Base-by-base conservation (phyloP, 2,797 vertebrate genomes). In the Galaxias olidus region DNA sequence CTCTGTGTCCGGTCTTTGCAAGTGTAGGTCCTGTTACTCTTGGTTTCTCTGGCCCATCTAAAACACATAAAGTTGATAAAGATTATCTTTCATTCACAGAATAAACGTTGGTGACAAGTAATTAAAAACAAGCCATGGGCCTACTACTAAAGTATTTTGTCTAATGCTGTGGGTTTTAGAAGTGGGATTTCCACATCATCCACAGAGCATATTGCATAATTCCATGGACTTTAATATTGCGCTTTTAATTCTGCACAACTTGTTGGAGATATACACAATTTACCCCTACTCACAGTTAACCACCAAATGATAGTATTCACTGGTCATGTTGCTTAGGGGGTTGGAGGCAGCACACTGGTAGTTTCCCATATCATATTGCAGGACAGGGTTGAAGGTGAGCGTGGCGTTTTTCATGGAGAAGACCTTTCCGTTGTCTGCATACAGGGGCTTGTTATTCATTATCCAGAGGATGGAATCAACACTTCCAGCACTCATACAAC, bases 31-130 rank as follows among this genome's bases (percentile, higher is more conserved):
- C 84, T 0, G 0, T 71, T 3, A 86, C 68, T 13, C 0, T 50
- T 52, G 72, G 19, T 45, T 0, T 69, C n/a, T 45, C 8, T 0
- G 85, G 86, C 69, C 86, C 86, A 81, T 82, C 86, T 88, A 61
- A 69, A 75, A 20, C 30, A 2, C 30, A 30, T 6, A 19, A n/a
- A 13, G 12, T 13, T 14, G 15, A 18, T 11, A 14, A 0, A 4
- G 4, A 10, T 53, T 13, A 4, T 10, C 6, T 4, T 17, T 17
- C 4, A 4, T 53, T 14, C 4, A 4, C n/a, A 53, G 11, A 53
- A 19, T 10, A 15, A 53, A 10, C 15, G 15, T 15, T 14, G 6
- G 30, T 30, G 30, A 30, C 30, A 30, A n/a, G 2, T 30, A 2
- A 30, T 30, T 30, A 30, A 30, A 30, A 30, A 6, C 30, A 30